Conservation (phyloP, 2,797 vertebrate species). For the Buphagus erythrorhynchus region DNA sequence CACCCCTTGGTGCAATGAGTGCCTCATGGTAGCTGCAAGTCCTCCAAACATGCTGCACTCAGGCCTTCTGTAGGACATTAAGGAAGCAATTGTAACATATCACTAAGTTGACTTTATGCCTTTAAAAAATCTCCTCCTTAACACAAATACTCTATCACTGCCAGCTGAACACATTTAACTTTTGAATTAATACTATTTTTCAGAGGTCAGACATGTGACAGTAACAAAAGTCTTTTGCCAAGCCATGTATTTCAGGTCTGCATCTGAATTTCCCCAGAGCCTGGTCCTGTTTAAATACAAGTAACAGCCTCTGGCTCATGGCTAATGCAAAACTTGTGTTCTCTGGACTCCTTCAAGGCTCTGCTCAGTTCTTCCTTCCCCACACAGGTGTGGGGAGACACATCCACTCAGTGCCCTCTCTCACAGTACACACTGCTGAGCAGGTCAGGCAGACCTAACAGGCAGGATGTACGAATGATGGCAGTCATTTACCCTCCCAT, state of each 20-base stretch:
- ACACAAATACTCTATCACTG: slow-evolving; percentile 32
- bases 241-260: slow-evolving; percentile 1
- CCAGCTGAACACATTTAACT: slow-evolving; percentile 35
- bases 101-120: not conserved
- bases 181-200: slow-evolving; percentile 52
- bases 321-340: slow-evolving; percentile 32
- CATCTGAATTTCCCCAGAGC: slow-evolving; percentile 32
- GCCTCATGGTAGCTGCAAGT: not conserved
- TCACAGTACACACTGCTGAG: rapidly evolving
- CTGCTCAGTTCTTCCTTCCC: not conserved
- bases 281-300: not conserved
- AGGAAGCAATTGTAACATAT: not conserved
- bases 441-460: not conserved
- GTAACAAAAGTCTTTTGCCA: slow-evolving; percentile 33
- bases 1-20: not conserved
- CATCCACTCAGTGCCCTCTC: not conserved
- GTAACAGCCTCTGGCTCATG: slow-evolving; percentile 3
- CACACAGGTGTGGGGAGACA: not conserved
- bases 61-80: not conserved
- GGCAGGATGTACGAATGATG: not conserved
- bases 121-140: slow-evolving; percentile 42
- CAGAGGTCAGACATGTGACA: slow-evolving; percentile 29
- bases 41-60: not conserved
- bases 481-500: not conserved
- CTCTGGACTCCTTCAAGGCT: not conserved